phyloP scores from a whole-genome alignment of 2,888 invertebrate genomes.

The Agrotis exclamationis region DNA sequence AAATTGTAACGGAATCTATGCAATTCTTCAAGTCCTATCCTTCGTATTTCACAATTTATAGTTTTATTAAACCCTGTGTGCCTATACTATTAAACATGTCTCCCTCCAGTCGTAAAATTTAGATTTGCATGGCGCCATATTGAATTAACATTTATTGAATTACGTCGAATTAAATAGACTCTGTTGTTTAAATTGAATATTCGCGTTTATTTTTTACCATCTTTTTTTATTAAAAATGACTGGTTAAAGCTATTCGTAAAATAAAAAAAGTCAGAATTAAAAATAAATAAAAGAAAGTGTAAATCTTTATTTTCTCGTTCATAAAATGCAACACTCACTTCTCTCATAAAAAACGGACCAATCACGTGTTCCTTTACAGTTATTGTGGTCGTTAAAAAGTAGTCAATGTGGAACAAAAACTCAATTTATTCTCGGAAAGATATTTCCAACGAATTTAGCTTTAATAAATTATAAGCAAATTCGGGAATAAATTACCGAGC shows the following conservation, averaged over 20 bases:
- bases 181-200: not conserved
- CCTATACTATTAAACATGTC: no score
- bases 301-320: not conserved
- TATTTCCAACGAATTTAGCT: conserved; percentile 37
- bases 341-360: not conserved
- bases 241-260: no score
- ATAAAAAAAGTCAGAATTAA: not conserved
- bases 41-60: no score
- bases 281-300: not conserved
- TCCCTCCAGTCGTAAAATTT: not conserved
- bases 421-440: conserved; percentile 39
- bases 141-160: conserved; percentile 11
- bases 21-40: no score
- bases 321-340: conserved; percentile 3
- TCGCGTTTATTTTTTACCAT: not conserved
- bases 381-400: conserved; percentile 42
- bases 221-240: no score
- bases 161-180: conserved; percentile 3
- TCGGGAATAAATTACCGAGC: conserved; percentile 49
- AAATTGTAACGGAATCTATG: no score
- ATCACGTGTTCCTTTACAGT: conserved; percentile 18
- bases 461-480: conserved; percentile 48
- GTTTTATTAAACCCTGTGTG: no score
- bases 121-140: not conserved
- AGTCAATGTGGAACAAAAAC: conserved; percentile 45